Evolutionary conservation across 37 sponge, comb jelly and placozoan species (phyloP), one percentile per base, ranked within the genome.

Genomic region (Tethya wilhelma): DNA sequence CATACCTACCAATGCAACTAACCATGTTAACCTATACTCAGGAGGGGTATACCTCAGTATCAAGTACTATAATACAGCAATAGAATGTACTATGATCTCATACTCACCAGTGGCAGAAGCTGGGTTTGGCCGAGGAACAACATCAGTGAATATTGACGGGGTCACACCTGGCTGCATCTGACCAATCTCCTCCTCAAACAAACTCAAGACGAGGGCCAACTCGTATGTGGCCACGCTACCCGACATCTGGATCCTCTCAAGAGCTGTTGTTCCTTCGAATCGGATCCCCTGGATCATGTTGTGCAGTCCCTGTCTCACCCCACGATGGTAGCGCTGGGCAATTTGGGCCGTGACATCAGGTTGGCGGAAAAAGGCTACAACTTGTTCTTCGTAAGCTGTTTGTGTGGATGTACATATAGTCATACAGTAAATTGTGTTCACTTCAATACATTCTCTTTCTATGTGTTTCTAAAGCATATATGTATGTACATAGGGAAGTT

Each of bases 151-250:
- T n/a, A n/a, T n/a, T n/a, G n/a, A n/a, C n/a, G 25, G 66, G 44
- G 45, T 78, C 14, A 49, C 63, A 4, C 44, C 23, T 2, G 75
- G 60, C 4, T 23, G 29, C 62, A 76, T 76, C 5, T n/a, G 77
- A 44, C 74, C 69, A 41, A 91, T 91, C 32, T 92, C 92, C 19
- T 87, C 88, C 49, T 92, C 92, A 87, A 92, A 92, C 34, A 92
- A 45, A 62, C 92, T 92, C 53, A 74, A 79, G 17, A 81, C 67
- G n/a, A 81, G 66, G 23, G 75, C 64, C 56, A 87, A 64, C 70
- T 87, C 88, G 59, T 76, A 74, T 0, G 88, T 71, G 37, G 77
- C 70, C 19, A 74, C 41, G 42, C 82, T 81, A 0, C 88, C 88
- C 0, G 82, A 81, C 68, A 80, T 60, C 77, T 87, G 88, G 20